Percentiles rank a stretch among this genome's conserved stretches.
phyloP scores from a whole-genome alignment of 2,888 invertebrate species.

The Geotrupes spiniger region DNA sequence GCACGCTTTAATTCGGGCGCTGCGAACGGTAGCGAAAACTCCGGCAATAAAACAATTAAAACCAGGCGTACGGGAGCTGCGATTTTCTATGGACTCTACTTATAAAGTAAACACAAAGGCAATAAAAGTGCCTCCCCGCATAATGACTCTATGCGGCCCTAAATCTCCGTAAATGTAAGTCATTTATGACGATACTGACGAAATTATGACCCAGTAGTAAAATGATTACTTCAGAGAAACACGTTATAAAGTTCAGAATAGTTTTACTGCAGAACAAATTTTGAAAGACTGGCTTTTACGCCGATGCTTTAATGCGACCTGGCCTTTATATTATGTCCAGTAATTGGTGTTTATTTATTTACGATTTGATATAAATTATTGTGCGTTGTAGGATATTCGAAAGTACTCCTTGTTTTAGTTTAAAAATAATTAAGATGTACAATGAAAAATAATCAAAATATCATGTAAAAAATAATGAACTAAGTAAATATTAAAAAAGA shows the following conservation, averaged over 20 bases:
- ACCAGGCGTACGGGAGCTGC: slow-evolving; percentile 12
- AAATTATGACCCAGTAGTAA: slow-evolving; percentile 33
- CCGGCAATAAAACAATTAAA: slow-evolving; percentile 29
- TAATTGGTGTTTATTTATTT: background rate
- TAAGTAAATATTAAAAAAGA: too few relatives aligned
- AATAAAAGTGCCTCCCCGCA: slow-evolving; percentile 27
- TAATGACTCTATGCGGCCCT: slow-evolving; percentile 30
- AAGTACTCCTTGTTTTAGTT: too few relatives aligned
- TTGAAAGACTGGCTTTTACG: background rate
- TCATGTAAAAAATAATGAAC: too few relatives aligned
- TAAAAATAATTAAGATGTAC: too few relatives aligned
- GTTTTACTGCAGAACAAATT: slow-evolving; percentile 2
- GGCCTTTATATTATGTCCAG: background rate
- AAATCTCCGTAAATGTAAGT: slow-evolving; percentile 31
- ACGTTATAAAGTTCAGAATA: slow-evolving; percentile 12
- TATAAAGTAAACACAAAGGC: slow-evolving; percentile 21
- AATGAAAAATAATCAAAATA: too few relatives aligned
- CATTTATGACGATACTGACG: slow-evolving; percentile 30
- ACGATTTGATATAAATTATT: too few relatives aligned
- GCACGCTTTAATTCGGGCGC: slow-evolving; percentile 16
- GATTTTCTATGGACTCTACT: slow-evolving; percentile 16
- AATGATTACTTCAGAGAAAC: slow-evolving; percentile 27
- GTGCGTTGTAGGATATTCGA: too few relatives aligned
- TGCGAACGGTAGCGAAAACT: slow-evolving; percentile 26
- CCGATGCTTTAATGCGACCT: too few relatives aligned